Evolutionary conservation across 92 coral and sea anemone species (phyloP), one percentile per base, ranked within the genome.

Genomic region (Umimayanthus chanpuru): DNA sequence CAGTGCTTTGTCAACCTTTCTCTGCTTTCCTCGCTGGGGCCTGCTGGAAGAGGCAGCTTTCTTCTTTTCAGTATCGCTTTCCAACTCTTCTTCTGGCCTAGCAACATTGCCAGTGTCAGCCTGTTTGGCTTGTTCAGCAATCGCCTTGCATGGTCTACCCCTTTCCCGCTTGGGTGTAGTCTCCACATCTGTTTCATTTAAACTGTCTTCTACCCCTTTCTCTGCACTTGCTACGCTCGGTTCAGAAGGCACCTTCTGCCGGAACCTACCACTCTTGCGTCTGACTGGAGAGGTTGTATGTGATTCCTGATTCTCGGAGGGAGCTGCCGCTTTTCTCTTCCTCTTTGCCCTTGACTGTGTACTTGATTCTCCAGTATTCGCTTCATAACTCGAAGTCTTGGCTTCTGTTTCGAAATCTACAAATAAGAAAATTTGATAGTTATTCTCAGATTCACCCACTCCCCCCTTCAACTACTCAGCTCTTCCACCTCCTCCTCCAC

Each of bases 81-180:
- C 76, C 55, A 56, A 26, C 36, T 65, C 23, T 25, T 36, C 55
- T 47, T 81, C 86, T 8, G 38, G 32, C 47, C 38, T 75, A 36
- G 78, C 49, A 32, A 23, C 41, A 56, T 21, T n/a, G 11, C 56
- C 38, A n/a, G 49, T 5, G 6, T 49, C 82, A 25, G 61, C 25
- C 4, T 18, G n/a, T 25, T 43, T 49, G 8, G 20, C 38, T 25
- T 49, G 28, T 16, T 56, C 73, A 47, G 79, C 85, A 28, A 41
- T 18, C 76, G 65, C 88, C 85, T 77, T 90, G 81, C 85, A 55
- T 38, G 64, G 85, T 15, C 87, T 64, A 30, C 32, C 88, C 91
- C 81, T 75, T 65, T 61, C 49, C 49, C 39, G n/a, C 25, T 6
- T 50, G 82, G 65, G 20, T 26, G 32, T 26, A 18, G 82, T 26